Conservation (phyloP, 2,797 vertebrate species). For the Staurois parvus region DNA sequence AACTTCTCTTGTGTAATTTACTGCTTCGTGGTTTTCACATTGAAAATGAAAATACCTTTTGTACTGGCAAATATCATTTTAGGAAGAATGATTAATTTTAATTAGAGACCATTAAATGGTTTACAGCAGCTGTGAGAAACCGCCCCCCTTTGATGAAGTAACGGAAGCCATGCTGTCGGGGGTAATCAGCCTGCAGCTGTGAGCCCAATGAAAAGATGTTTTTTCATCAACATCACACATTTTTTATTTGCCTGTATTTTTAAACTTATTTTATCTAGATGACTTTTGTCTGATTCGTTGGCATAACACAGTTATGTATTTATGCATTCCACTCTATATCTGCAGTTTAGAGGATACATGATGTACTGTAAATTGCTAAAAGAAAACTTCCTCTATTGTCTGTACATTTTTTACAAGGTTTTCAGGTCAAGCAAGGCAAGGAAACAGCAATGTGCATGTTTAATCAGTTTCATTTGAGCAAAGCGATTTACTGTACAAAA, state of each 20-base stretch:
- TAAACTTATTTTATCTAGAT: slow-evolving; percentile 24
- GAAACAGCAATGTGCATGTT: slow-evolving; percentile 31
- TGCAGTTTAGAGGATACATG: slow-evolving; percentile 33
- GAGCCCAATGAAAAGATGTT: slow-evolving; percentile 35
- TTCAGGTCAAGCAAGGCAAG: slow-evolving; percentile 39
- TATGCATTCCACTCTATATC: slow-evolving; percentile 9
- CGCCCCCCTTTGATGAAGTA: slow-evolving; percentile 28
- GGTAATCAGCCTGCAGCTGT: slow-evolving; percentile 47
- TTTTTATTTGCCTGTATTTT: slow-evolving; percentile 40
- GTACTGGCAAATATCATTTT: slow-evolving; percentile 51
- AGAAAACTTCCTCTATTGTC: slow-evolving; percentile 15
- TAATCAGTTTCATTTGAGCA: slow-evolving; percentile 43
- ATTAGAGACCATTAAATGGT: slow-evolving; percentile 47
- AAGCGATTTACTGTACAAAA: slow-evolving; percentile 39
- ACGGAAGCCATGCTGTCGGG: slow-evolving; percentile 38
- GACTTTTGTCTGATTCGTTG: slow-evolving; percentile 26
- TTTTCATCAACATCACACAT: slow-evolving; percentile 26
- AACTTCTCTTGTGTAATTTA: slow-evolving; percentile 36
- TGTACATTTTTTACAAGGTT: slow-evolving; percentile 29
- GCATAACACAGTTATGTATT: slow-evolving; percentile 25
- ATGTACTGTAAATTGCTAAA: slow-evolving; percentile 47
- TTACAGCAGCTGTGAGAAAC: slow-evolving; percentile 36
- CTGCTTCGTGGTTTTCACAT: slow-evolving; percentile 19
- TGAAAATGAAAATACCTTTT: slow-evolving; percentile 47
- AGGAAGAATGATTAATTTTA: slow-evolving; percentile 48